Evolutionary conservation across 2,888 invertebrate genomes (phyloP).

Genomic region (Lycaena phlaeas): DNA sequence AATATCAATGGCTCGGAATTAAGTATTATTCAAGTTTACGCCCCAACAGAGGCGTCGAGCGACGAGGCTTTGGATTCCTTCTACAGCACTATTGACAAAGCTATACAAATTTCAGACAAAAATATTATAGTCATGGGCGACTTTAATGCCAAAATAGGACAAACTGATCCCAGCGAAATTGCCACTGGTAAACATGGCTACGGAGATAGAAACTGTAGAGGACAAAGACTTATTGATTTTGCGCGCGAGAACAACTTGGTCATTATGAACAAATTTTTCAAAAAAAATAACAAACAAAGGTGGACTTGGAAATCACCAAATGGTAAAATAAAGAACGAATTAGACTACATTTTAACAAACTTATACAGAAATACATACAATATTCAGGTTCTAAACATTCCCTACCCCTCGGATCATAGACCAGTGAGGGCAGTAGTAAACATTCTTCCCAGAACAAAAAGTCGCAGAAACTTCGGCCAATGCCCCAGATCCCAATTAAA

Average conservation of each 20-base stretch:
- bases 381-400: conserved; percentile 3
- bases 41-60: neutral
- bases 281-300: neutral
- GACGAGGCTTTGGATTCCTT: neutral
- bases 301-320: conserved; percentile 8
- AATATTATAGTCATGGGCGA: neutral
- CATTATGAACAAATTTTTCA: conserved; percentile 3
- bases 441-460: too few species aligned
- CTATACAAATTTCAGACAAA: neutral
- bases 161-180: neutral
- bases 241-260: neutral
- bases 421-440: neutral
- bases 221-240: conserved; percentile 1
- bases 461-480: too few species aligned
- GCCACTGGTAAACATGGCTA: neutral
- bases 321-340: too few species aligned
- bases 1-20: neutral
- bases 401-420: conserved; percentile 5
- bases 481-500: too few species aligned
- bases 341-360: neutral
- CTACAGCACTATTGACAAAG: neutral
- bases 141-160: neutral
- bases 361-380: neutral
- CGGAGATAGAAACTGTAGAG: neutral
- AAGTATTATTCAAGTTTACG: neutral